Conservation (phyloP, 2,113 vertebrate genomes). For the Falcunculus frontatus region DNA sequence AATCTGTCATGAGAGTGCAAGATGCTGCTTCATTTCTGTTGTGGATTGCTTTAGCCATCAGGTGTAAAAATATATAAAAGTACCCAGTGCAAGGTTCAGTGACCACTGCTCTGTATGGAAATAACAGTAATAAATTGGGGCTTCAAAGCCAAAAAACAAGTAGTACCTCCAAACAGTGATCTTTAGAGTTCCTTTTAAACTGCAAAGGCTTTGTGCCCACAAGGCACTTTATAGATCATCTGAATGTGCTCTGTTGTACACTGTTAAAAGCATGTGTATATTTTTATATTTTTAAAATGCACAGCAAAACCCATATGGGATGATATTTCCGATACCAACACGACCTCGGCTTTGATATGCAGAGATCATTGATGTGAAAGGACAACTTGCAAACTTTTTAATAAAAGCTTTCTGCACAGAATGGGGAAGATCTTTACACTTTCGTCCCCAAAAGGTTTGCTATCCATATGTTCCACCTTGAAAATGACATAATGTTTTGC, state of each 20-base stretch:
- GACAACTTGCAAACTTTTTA: slow-evolving; percentile 58
- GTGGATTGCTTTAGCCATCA: background rate
- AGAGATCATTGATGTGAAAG: slow-evolving; percentile 63
- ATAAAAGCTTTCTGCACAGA: slow-evolving; percentile 61
- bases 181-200: slow-evolving; percentile 11
- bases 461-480: slow-evolving; percentile 40
- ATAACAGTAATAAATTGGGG: background rate
- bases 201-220: background rate
- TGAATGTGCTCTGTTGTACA: slow-evolving; percentile 35
- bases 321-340: slow-evolving; percentile 57
- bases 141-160: background rate
- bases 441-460: slow-evolving; percentile 56
- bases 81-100: background rate
- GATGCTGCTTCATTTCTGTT: slow-evolving; percentile 9
- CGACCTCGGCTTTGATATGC: slow-evolving; percentile 53
- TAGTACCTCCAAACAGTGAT: background rate
- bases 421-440: slow-evolving; percentile 60
- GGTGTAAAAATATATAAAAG: background rate
- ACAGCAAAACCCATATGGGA: slow-evolving; percentile 57
- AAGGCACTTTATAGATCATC: slow-evolving; percentile 36
- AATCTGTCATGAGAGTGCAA: background rate
- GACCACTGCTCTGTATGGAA: background rate
- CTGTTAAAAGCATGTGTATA: slow-evolving; percentile 57
- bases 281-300: slow-evolving; percentile 66
- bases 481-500: slow-evolving; percentile 48